phyloP scores from a whole-genome alignment of 2,113 vertebrate genomes.

The Megaceryle torquata region DNA sequence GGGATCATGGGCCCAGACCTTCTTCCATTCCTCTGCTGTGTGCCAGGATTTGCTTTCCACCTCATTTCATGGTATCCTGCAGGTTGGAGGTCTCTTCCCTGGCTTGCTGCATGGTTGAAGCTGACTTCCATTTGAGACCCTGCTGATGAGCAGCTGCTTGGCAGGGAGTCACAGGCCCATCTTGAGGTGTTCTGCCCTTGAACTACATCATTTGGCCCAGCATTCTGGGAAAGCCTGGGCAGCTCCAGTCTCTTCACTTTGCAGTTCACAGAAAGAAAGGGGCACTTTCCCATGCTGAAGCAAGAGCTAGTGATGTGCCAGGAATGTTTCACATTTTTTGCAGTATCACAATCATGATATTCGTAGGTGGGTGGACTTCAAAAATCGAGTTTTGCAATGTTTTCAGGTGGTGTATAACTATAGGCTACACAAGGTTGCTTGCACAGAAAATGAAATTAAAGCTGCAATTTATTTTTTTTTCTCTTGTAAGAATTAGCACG shows the following conservation, averaged over 20 bases:
- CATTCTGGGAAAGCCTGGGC: not conserved
- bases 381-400: not conserved
- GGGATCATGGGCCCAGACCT: not conserved
- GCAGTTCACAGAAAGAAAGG: not conserved
- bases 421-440: not conserved
- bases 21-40: not conserved
- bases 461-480: not conserved
- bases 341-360: accelerated
- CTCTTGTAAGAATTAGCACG: not conserved
- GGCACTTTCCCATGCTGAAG: not conserved
- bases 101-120: not conserved
- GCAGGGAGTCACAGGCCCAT: not conserved
- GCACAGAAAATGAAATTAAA: not conserved
- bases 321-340: not conserved
- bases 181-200: not conserved
- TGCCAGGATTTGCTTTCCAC: not conserved
- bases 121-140: not conserved
- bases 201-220: not conserved
- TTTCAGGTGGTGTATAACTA: not conserved
- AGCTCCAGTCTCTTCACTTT: not conserved
- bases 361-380: not conserved
- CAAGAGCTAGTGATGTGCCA: not conserved
- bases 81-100: not conserved
- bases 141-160: not conserved
- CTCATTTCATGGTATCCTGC: accelerated